phyloP scores from a whole-genome alignment of 2,113 vertebrate species.

The Corythornis vintsioides region DNA sequence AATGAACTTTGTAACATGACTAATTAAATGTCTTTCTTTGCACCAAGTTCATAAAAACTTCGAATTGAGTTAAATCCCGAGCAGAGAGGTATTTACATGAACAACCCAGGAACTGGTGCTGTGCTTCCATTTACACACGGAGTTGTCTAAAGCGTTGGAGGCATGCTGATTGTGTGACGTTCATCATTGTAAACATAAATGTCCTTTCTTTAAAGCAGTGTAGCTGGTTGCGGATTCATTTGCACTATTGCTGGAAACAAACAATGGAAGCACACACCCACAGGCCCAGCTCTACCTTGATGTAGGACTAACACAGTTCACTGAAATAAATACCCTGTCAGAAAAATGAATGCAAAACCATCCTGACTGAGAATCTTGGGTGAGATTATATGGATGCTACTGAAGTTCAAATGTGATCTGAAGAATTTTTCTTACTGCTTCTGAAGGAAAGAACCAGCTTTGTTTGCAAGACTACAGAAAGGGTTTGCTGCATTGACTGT shows the following conservation, averaged over 20 bases:
- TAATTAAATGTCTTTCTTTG: background rate
- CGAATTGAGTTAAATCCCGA: background rate
- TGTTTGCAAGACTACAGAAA: background rate
- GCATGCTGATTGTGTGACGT: rapidly evolving
- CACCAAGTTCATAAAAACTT: background rate
- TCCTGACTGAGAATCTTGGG: background rate
- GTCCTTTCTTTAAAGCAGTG: background rate
- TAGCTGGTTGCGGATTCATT: background rate
- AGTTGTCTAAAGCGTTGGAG: background rate
- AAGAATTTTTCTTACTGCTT: background rate
- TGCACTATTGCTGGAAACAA: background rate
- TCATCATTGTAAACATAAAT: background rate
- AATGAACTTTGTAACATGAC: background rate
- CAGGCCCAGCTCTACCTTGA: background rate
- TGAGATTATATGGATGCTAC: background rate
- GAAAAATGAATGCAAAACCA: background rate
- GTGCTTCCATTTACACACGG: background rate
- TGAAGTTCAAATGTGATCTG: background rate
- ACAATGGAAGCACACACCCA: rapidly evolving
- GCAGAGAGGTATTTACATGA: background rate
- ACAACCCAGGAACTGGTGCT: rapidly evolving
- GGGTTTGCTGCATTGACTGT: background rate
- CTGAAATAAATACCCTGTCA: background rate
- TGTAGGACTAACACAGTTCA: background rate
- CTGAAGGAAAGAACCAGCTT: background rate